Conservation (phyloP, 2,113 vertebrate genomes). For the Tamias sibiricus region DNA sequence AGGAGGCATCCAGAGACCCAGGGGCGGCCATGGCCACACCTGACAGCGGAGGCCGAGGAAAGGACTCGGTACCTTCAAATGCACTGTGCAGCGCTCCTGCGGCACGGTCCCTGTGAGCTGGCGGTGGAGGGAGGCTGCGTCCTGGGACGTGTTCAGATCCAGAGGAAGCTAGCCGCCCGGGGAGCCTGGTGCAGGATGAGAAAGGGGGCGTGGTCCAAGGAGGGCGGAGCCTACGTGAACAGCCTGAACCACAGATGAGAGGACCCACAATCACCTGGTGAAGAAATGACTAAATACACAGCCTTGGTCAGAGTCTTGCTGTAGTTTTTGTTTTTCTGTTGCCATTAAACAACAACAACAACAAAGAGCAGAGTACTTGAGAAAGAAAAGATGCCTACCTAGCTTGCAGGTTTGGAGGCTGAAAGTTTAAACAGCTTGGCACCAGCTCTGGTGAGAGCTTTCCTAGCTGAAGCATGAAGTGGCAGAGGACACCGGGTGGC, state of each 20-base stretch:
- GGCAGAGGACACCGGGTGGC: neutral
- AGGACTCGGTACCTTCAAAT: neutral
- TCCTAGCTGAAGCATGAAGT: too few relatives aligned
- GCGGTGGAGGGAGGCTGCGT: neutral
- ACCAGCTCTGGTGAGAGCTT: neutral
- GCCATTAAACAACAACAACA: neutral
- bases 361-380: neutral
- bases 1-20: fast-evolving
- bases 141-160: neutral
- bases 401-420: neutral
- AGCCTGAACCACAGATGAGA: neutral
- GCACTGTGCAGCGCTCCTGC: neutral
- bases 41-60: neutral
- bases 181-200: neutral
- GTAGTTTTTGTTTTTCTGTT: neutral
- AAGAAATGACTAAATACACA: neutral
- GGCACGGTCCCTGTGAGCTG: neutral
- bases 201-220: neutral
- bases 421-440: neutral
- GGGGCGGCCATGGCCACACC: neutral
- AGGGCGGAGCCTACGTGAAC: neutral
- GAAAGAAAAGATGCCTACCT: neutral
- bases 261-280: neutral
- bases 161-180: neutral
- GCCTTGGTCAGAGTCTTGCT: neutral